Conservation (phyloP, 1,140 invertebrate species). For the Dendroctonus ponderosae region DNA sequence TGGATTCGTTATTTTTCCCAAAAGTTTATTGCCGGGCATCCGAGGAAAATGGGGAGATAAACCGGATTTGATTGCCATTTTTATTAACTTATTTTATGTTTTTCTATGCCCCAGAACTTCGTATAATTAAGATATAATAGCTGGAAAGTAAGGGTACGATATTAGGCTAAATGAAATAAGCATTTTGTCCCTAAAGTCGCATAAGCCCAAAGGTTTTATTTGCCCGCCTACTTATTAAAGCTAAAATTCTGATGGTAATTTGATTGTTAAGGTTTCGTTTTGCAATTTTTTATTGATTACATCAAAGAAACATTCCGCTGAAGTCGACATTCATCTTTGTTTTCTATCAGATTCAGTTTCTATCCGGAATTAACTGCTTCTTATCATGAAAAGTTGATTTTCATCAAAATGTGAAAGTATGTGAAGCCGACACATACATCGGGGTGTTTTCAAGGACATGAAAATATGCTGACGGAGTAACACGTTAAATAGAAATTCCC, state of each 20-base stretch:
- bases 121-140: slow-evolving; percentile 22
- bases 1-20: slow-evolving; percentile 14
- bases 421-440: too few relatives aligned
- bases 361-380: too few relatives aligned
- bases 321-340: too few relatives aligned
- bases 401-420: too few relatives aligned
- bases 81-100: slow-evolving; percentile 29
- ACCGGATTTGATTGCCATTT: slow-evolving; percentile 17
- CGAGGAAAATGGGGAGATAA: slow-evolving; percentile 20
- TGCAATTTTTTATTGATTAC: too few relatives aligned
- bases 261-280: too few relatives aligned
- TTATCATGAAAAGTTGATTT: too few relatives aligned
- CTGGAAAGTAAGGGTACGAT: slow-evolving; percentile 8
- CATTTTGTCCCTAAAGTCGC: slow-evolving; percentile 6
- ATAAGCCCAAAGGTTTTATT: neutral
- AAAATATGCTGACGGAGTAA: slow-evolving; percentile 21
- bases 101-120: slow-evolving; percentile 4
- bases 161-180: slow-evolving; percentile 21
- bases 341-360: too few relatives aligned
- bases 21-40: slow-evolving; percentile 14
- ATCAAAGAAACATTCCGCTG: too few relatives aligned
- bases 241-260: too few relatives aligned
- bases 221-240: too few relatives aligned
- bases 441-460: neutral
- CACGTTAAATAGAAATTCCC: slow-evolving; percentile 28